Evolutionary conservation across 2,888 invertebrate genomes (phyloP).

Genomic region (Onchidella celtica): DNA sequence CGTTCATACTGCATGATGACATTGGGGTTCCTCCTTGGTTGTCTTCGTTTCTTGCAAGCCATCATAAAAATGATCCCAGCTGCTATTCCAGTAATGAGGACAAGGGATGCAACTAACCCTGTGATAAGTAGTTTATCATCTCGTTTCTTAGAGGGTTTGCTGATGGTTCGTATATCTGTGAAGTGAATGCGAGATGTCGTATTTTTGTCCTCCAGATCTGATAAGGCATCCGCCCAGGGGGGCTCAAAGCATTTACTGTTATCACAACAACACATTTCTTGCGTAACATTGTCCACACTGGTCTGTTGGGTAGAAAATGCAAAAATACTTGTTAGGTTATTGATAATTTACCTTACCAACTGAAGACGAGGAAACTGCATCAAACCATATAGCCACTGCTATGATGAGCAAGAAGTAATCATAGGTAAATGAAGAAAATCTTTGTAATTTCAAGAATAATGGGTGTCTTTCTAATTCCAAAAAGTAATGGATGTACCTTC

Average conservation of each 20-base stretch:
- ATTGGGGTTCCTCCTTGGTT: conserved; percentile 37
- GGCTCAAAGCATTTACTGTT: conserved; percentile 49
- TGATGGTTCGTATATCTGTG: background rate
- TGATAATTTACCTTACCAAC: no score
- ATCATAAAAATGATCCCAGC: conserved; percentile 22
- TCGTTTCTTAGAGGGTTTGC: background rate
- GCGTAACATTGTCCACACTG: conserved; percentile 26
- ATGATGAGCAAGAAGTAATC: no score
- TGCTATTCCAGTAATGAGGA: conserved; percentile 34
- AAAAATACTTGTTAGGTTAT: no score
- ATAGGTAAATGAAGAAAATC: no score
- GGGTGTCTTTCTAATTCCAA: no score
- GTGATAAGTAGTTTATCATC: conserved; percentile 33
- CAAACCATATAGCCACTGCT: no score
- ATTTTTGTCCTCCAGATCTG: background rate
- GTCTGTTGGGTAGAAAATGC: conserved; percentile 9
- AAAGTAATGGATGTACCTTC: no score
- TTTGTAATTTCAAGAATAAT: no score
- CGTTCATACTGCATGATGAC: conserved; percentile 50
- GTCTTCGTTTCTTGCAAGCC: conserved; percentile 24
- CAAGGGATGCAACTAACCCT: conserved; percentile 34
- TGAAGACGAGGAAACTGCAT: no score
- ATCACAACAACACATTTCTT: conserved; percentile 56
- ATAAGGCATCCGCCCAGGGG: conserved; percentile 2
- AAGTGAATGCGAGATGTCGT: background rate